These are phyloP conservation scores for Brachionus manjavacas DNA, from an alignment of 1,140 invertebrate genomes.

Conservation along the genomic window DNA sequence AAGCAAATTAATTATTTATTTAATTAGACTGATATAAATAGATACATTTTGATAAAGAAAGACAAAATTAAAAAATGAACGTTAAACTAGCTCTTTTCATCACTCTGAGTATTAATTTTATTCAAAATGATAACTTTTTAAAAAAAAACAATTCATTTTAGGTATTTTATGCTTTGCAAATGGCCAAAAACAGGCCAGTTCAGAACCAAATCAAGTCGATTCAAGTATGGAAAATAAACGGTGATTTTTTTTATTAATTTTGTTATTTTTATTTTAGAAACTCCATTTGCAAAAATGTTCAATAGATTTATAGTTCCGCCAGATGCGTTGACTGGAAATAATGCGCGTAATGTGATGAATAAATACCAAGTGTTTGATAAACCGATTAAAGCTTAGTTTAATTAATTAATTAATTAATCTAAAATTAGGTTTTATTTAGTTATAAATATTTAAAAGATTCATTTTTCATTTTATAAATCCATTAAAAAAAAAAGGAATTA, in stretches of 20 bases:
- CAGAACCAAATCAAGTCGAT: background rate
- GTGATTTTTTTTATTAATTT: background rate
- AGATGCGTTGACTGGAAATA: background rate
- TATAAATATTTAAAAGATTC: too few relatives aligned
- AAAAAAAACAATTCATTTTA: background rate
- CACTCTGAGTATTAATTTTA: background rate
- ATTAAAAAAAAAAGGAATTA: too few relatives aligned
- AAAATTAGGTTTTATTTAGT: too few relatives aligned
- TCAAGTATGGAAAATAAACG: background rate
- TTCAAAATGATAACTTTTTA: background rate
- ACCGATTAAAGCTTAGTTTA: background rate
- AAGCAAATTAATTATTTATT: background rate
- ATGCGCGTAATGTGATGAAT: background rate
- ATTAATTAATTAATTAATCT: background rate
- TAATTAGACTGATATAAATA: background rate
- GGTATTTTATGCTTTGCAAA: background rate
- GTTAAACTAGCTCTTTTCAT: background rate
- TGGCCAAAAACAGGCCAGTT: background rate
- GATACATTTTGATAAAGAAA: background rate
- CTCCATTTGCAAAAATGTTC: background rate
- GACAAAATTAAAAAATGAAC: background rate
- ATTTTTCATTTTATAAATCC: too few relatives aligned
- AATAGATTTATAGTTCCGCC: background rate
- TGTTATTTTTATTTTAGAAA: background rate
- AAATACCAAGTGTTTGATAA: background rate